Base-by-base conservation (phyloP, 2,113 vertebrate genomes). In the Himantopus leucocephalus region DNA sequence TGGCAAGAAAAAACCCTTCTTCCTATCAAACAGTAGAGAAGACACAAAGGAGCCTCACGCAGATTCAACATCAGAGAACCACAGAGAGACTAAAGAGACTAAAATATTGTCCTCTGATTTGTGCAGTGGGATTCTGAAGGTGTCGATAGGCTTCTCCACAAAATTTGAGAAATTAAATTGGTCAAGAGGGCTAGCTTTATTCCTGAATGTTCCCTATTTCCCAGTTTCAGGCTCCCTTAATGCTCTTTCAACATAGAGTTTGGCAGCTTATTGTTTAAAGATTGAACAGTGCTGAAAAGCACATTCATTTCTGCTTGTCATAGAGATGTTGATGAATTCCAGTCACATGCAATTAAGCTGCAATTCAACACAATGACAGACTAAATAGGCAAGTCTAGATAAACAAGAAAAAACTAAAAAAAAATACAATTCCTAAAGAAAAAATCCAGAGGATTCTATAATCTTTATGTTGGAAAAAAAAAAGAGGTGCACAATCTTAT, bases 331-430 rank as follows among this genome's bases (percentile, higher is more conserved):
- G 55, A 58, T 78, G 58, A 81, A 92, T 87, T 85, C 83, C 43
- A 95, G 80, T 94, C 88, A 71, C 81, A 90, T 52, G 82, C 86
- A 87, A 90, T 96, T 90, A 90, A 90, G 75, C 77, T 86, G 50
- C 66, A 90, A 91, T 89, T 90, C 92, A 88, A 27, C 8, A 63
- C 63, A 48, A 92, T 10, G 52, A 85, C 94, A 96, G 84, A 90
- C 93, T 95, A 95, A 96, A 83, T 55, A 87, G 19, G 43, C 85
- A 94, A 72, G 92, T 88, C 91, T 92, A 96, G 88, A 93, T 73
- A 72, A 68, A 91, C 78, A 73, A 96, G 91, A 93, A 81, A 70
- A 85, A 52, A 52, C 64, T 7, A 76, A 43, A 47, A 64, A 64
- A 75, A 80, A 93, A 96, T 96, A 88, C 34, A 91, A 48, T 50